Base-by-base conservation (phyloP, 2,888 invertebrate genomes). In the Eupithecia insigniata region DNA sequence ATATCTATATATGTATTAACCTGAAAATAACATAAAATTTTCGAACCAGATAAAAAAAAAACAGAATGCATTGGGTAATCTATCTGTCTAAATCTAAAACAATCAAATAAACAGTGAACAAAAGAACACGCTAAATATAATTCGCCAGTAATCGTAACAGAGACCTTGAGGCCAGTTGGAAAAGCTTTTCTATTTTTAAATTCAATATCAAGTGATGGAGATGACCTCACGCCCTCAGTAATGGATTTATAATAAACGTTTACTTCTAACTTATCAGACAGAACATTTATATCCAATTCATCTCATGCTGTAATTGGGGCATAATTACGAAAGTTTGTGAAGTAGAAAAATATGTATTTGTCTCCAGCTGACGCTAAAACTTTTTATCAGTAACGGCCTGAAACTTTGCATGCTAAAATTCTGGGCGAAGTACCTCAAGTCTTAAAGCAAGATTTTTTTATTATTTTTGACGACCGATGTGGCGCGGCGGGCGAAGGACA, bases 151-250 rank as follows among this genome's bases (percentile, higher is more conserved):
- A 81, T 79, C 76, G 79, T 74, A 79, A 72, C 75, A 79, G 71
- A 81, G 82, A 78, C 86, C 86, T 87, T 88, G 84, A 82, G 78
- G 76, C 64, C 77, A 76, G 81, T 81, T 80, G 81, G 76, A 82
- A 83, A 81, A 78, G 79, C 75, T 79, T 72, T 71, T 78, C 80
- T 86, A 82, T 84, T 85, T 84, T 83, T 83, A 86, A 79, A 82
- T 79, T 70, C 81, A 84, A 83, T 84, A 85, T 82, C 83, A 80
- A 80, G 78, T 76, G 78, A 78, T 74, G 76, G 68, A 75, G 79
- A 83, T 82, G 84, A 83, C 85, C 85, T 86, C 82, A 81, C 75
- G 66, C 62, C 72, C 75, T 77, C 82, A 80, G 71, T 81, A 82
- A 82, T 79, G 79, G 72, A 83, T 79, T 82, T 78, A 80, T 74